Base-by-base conservation (phyloP, 2,888 invertebrate species). In the Habroteleia sp. region DNA sequence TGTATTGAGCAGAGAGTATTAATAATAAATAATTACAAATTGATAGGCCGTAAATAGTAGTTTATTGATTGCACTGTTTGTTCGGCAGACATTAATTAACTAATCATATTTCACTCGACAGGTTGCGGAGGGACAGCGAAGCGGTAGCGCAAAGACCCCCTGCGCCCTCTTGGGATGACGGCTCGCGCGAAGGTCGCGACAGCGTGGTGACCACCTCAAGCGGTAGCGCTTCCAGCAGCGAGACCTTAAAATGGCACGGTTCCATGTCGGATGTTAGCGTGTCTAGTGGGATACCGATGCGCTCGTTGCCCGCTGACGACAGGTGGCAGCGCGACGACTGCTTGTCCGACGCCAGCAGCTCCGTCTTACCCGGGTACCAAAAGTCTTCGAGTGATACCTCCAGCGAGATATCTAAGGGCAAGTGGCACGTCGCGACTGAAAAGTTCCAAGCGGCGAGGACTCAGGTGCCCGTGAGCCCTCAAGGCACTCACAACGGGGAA, bases 201-300 rank as follows among this genome's bases (percentile, higher is more conserved):
- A 92, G 92, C 85, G 92, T 92, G 0, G 92, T 92, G 33, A 92
- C 92, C 11, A 92, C 92, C 0, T 92, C 91, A 1, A 91, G 91
- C 81, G 91, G 91, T 39, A 92, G 91, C 80, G 92, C 91, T n/a
- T 91, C 91, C 23, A 94, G 94, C 52, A 93, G 93, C 82, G 95
- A 95, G 85, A 94, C 95, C 1, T 89, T 94, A 3, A 95, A 94
- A 88, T 94, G 94, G 94, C 92, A 94, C 83, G 91, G 91, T 6
- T 91, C 91, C 0, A 89, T 90, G 82, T 90, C 90, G 54, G 91
- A 91, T 78, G 89, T 91, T 23, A 91, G 91, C 78, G 89, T 90
- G 3, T 87, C 89, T 17, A 89, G 89, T 44, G 88, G 87, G 1
- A 77, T 87, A 46, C 86, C 86, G 1, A 20, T 60, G n/a, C 62